These are phyloP conservation scores for Nasonia longicornis DNA, from an alignment of 1,140 invertebrate genomes.

Conservation along the genomic window DNA sequence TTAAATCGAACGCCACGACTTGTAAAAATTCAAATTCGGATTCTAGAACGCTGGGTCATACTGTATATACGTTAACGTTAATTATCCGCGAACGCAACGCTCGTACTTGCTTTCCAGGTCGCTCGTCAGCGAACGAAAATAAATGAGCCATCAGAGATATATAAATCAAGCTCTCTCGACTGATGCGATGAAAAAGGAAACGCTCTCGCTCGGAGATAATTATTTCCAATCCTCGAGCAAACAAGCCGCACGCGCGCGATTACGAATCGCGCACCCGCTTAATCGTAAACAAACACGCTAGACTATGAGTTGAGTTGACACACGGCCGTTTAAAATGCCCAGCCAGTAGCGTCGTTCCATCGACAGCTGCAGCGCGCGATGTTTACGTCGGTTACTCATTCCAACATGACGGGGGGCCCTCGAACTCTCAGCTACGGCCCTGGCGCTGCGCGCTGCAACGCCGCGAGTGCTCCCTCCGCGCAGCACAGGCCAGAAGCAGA, in stretches of 20 bases:
- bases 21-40: neutral
- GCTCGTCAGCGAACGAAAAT: neutral
- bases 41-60: neutral
- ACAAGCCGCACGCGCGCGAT: neutral
- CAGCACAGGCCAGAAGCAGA: conserved; percentile 21
- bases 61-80: no score
- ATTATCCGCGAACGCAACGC: neutral
- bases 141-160: neutral
- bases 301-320: no score
- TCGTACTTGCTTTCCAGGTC: neutral
- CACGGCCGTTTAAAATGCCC: no score
- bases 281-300: no score
- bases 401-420: neutral
- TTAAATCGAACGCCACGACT: neutral
- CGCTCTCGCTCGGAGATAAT: neutral
- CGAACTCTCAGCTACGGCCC: neutral
- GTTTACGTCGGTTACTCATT: no score
- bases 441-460: neutral
- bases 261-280: neutral
- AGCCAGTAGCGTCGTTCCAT: no score
- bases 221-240: neutral
- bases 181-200: neutral
- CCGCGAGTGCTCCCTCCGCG: conserved; percentile 2
- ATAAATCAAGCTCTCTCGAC: neutral
- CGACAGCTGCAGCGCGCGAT: no score